Conservation (phyloP, 2,797 vertebrate genomes). For the Siniperca undulata region DNA sequence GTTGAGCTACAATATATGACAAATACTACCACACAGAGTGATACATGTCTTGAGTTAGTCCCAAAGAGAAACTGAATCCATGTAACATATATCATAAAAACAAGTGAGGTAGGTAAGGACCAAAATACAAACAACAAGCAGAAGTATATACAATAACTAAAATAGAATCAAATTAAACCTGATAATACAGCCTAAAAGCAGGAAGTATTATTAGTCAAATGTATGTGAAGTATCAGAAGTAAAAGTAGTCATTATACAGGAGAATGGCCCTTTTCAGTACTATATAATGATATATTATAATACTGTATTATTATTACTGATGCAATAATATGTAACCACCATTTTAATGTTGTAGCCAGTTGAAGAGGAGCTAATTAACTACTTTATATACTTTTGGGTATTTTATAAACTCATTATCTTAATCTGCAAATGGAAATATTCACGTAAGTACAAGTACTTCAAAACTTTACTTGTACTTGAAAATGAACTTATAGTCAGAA, state of each 20-base stretch:
- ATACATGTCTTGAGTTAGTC: no score
- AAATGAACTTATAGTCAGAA: background rate
- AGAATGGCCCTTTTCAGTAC: background rate
- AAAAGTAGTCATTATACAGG: background rate
- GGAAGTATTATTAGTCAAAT: background rate
- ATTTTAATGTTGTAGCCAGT: background rate
- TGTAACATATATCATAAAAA: background rate
- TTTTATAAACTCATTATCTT: background rate
- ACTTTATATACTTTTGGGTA: background rate
- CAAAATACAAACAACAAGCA: no score
- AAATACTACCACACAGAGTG: background rate
- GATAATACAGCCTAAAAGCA: background rate
- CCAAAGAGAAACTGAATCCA: no score
- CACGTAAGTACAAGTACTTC: no score
- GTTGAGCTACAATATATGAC: background rate
- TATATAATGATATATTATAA: background rate
- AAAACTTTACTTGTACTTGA: background rate
- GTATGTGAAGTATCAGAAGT: background rate
- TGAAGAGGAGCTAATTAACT: background rate
- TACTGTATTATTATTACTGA: background rate
- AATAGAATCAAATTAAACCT: no score
- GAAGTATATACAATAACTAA: background rate
- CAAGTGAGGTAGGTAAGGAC: background rate
- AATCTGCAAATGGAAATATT: no score
- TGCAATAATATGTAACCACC: constrained; percentile 1